A percentile compares a stretch with the other conserved stretches of the same genome.
These are phyloP conservation scores for Drosophila sproati DNA, from an alignment of 1,140 invertebrate genomes.

Conservation along the genomic window DNA sequence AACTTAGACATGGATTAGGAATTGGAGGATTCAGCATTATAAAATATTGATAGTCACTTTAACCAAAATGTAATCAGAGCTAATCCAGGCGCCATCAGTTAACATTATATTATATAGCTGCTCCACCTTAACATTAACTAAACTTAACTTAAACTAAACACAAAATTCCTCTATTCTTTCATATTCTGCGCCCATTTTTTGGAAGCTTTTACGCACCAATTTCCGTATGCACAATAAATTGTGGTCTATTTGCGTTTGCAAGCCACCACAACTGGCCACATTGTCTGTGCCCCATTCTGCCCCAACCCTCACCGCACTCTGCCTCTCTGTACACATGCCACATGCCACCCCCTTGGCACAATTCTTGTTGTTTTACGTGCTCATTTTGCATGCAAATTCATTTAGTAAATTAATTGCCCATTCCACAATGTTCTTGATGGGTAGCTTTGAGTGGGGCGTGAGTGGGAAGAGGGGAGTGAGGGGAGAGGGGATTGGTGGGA, in stretches of 20 bases:
- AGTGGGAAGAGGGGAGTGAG: background rate
- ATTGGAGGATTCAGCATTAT: too few species aligned
- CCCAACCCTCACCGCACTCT: too few species aligned
- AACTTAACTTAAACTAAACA: background rate
- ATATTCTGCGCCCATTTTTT: constrained; percentile 13
- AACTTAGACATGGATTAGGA: too few species aligned
- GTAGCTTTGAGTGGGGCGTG: constrained; percentile 4
- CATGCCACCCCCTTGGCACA: too few species aligned
- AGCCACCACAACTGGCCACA: constrained; percentile 5
- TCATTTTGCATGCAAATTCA: constrained; percentile 82
- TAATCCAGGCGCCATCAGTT: too few species aligned
- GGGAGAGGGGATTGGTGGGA: too few species aligned
- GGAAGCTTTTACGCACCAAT: constrained; percentile 54
- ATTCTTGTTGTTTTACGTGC: constrained; percentile 57
- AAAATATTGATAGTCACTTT: too few species aligned
- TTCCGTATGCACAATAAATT: constrained; percentile 53
- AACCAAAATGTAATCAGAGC: too few species aligned
- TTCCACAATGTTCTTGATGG: constrained; percentile 50
- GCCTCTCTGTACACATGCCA: background rate
- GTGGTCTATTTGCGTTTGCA: constrained; percentile 27
- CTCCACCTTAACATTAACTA: constrained; percentile 25
- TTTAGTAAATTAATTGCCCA: constrained; percentile 82
- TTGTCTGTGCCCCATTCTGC: constrained; percentile 13
- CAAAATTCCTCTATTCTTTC: background rate
- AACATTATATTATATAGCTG: constrained; percentile 11